Evolutionary conservation across 2,797 vertebrate genomes (phyloP).

Genomic region (Huso huso): DNA sequence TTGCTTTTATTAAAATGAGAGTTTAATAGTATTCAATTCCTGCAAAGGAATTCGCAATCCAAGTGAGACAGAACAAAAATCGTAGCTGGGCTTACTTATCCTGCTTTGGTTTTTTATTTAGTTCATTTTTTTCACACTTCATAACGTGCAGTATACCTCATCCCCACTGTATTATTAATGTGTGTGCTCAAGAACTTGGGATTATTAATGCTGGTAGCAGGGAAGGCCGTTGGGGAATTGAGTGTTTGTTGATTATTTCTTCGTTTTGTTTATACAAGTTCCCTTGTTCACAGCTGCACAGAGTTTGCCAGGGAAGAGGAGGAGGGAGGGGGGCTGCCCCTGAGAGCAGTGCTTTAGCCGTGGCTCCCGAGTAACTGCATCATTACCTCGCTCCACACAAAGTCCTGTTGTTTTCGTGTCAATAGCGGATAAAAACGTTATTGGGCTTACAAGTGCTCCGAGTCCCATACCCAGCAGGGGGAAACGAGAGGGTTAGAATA

Average conservation of each 20-base stretch:
- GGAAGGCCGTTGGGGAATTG: conserved; percentile 61
- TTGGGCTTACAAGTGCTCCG: conserved; percentile 63
- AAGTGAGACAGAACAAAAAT: too few relatives aligned
- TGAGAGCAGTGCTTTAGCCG: conserved; percentile 63
- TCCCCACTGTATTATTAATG: conserved; percentile 32
- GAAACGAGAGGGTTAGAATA: conserved; percentile 60
- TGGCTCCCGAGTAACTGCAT: conserved; percentile 71
- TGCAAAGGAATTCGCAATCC: too few relatives aligned
- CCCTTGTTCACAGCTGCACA: conserved; percentile 52
- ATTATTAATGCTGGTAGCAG: conserved; percentile 59
- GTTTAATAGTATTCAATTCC: too few relatives aligned
- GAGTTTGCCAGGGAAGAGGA: conserved; percentile 47
- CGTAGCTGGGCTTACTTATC: conserved; percentile 9
- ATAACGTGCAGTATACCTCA: conserved; percentile 29
- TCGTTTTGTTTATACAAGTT: conserved; percentile 69
- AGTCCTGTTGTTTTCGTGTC: conserved; percentile 54
- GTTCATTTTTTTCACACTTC: conserved; percentile 27
- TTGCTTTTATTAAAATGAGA: too few relatives aligned
- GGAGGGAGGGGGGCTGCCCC: conserved; percentile 44
- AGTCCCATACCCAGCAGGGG: conserved; percentile 53
- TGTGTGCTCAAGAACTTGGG: conserved; percentile 32
- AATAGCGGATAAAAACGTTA: conserved; percentile 77
- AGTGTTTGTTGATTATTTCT: conserved; percentile 65
- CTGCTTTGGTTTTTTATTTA: conserved; percentile 12
- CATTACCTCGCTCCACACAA: conserved; percentile 76